Percentiles rank a stretch among this genome's conserved stretches.
These are phyloP conservation scores for Dufourea novaeangliae DNA, from an alignment of 1,140 invertebrate species.

Conservation along the genomic window DNA sequence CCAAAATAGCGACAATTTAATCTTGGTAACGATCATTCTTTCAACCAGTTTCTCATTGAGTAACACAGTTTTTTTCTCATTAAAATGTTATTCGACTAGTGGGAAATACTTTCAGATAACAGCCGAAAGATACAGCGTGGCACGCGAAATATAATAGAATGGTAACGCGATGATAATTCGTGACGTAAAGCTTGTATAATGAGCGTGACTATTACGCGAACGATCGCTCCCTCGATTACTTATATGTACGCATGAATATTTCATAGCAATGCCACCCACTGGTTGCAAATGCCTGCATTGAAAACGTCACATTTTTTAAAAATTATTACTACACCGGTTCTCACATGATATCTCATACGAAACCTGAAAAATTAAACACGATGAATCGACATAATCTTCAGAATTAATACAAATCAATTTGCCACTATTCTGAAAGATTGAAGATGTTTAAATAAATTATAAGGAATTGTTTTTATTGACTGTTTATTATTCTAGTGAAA, in stretches of 20 bases:
- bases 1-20: not conserved
- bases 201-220: slow-evolving; percentile 14
- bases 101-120: not conserved
- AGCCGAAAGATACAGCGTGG: not conserved
- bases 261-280: not conserved
- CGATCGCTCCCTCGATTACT: slow-evolving; percentile 22
- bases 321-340: not conserved
- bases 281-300: not conserved
- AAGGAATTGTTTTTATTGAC: no score
- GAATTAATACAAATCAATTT: no score
- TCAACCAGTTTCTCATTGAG: not conserved
- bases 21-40: not conserved
- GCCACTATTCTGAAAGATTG: no score
- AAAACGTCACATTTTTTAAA: not conserved
- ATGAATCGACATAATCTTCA: no score
- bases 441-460: no score
- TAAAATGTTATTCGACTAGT: slow-evolving; percentile 31
- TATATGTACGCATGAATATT: slow-evolving; percentile 30
- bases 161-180: slow-evolving; percentile 39
- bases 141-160: slow-evolving; percentile 24
- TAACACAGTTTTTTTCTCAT: slow-evolving; percentile 20
- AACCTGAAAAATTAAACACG: no score
- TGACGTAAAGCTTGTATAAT: slow-evolving; percentile 32
- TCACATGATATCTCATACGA: no score
- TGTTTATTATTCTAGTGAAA: no score